These are phyloP conservation scores for Seladonia tumulorum DNA, from an alignment of 2,888 invertebrate species.

Conservation along the genomic window DNA sequence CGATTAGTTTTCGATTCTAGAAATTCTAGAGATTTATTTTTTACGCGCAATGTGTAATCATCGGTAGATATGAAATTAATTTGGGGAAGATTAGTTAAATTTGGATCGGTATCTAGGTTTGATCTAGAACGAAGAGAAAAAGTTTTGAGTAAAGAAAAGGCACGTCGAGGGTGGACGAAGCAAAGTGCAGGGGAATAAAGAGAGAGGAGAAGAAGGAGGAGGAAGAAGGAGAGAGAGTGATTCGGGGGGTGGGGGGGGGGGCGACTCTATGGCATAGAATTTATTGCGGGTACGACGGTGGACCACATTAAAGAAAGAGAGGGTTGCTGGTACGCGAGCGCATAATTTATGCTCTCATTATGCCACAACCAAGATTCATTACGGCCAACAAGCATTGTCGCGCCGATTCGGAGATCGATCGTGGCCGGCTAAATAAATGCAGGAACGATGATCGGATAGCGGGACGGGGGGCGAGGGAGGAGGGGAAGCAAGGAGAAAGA, in stretches of 20 bases:
- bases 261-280: constrained; percentile 59
- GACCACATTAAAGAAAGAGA: constrained; percentile 39
- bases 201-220: not conserved
- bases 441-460: constrained; percentile 51
- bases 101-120: not conserved
- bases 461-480: no score
- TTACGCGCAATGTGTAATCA: not conserved
- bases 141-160: not conserved
- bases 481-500: not conserved
- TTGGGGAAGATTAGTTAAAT: not conserved
- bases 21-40: not conserved
- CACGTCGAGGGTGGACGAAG: not conserved
- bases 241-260: constrained; percentile 12
- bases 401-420: constrained; percentile 71
- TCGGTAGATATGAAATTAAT: not conserved
- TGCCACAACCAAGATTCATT: constrained; percentile 74
- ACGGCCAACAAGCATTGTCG: constrained; percentile 70
- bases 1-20: not conserved
- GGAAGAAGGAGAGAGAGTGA: not conserved
- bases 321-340: constrained; percentile 62
- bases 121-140: not conserved
- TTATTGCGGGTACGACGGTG: constrained; percentile 59
- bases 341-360: constrained; percentile 79
- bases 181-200: not conserved
- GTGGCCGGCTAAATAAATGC: constrained; percentile 54